These are phyloP conservation scores for Pseudochaenichthys georgianus DNA, from an alignment of 2,797 vertebrate genomes.

Conservation along the genomic window DNA sequence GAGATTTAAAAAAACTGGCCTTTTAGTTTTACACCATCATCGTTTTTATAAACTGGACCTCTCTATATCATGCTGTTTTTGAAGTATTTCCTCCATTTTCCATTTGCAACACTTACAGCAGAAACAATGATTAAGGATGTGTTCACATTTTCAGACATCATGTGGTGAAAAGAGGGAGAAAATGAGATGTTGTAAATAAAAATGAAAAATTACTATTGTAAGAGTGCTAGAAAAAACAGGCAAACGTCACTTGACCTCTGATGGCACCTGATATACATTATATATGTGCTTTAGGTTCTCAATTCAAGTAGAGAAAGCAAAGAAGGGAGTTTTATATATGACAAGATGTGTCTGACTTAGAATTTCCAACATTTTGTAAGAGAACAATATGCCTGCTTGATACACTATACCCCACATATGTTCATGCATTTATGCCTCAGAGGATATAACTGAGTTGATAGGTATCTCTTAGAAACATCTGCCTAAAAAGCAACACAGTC, in stretches of 20 bases:
- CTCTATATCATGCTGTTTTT: constrained; percentile 15
- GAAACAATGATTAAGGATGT: not conserved
- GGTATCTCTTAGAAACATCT: constrained; percentile 71
- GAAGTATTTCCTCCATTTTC: constrained; percentile 8
- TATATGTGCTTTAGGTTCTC: not conserved
- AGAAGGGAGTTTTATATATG: not conserved
- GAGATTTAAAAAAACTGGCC: constrained; percentile 1
- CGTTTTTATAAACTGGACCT: constrained; percentile 19
- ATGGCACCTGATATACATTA: not conserved
- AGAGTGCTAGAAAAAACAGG: not conserved
- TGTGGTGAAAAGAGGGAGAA: not conserved
- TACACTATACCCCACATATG: constrained; percentile 62
- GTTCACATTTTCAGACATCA: constrained; percentile 19
- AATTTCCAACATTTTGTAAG: constrained; percentile 34
- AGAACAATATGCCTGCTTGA: constrained; percentile 18
- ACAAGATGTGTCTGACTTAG: constrained; percentile 18
- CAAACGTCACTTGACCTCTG: constrained; percentile 16
- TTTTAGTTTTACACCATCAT: constrained; percentile 3
- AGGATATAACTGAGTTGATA: constrained; percentile 66
- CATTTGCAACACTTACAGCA: constrained; percentile 11
- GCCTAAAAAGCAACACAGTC: constrained; percentile 62
- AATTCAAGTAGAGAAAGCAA: not conserved
- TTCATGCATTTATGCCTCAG: constrained; percentile 65
- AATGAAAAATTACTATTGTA: not conserved
- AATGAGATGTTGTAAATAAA: not conserved